Conservation (phyloP, 2,888 invertebrate species). For the Sminthurides aquaticus region DNA sequence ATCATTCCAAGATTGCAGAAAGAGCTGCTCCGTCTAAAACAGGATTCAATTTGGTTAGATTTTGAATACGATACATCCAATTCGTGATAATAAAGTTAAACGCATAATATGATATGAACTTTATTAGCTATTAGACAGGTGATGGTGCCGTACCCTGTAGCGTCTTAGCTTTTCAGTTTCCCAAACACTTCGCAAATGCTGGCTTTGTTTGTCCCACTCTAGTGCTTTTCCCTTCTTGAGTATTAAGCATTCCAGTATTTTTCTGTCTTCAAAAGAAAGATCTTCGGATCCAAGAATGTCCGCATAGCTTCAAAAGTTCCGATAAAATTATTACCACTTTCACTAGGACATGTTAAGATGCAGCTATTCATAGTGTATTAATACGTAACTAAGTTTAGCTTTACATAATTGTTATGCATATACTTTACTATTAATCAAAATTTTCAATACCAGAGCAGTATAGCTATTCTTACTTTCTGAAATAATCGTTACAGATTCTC, state of each 20-base stretch:
- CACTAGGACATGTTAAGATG: no score
- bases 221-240: constrained; percentile 39
- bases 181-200: constrained; percentile 32
- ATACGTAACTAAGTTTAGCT: no score
- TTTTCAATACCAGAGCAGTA: no score
- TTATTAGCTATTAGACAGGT: no score
- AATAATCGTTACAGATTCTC: constrained; percentile 32
- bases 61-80: no score
- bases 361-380: no score
- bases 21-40: constrained; percentile 42
- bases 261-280: constrained; percentile 37
- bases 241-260: constrained; percentile 40
- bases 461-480: constrained; percentile 27
- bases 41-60: constrained; percentile 4
- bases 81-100: no score
- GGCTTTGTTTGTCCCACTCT: constrained; percentile 40
- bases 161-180: constrained; percentile 34
- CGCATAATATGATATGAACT: no score
- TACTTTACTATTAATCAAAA: not conserved
- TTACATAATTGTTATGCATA: not conserved
- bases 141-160: constrained; percentile 24
- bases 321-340: no score
- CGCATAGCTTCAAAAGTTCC: constrained; percentile 28
- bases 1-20: constrained; percentile 44
- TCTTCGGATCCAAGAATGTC: constrained; percentile 29